A percentile compares a stretch with the other conserved stretches of the same genome.
Conservation (phyloP, 1,140 invertebrate species). For the Zaprionus vittiger region DNA sequence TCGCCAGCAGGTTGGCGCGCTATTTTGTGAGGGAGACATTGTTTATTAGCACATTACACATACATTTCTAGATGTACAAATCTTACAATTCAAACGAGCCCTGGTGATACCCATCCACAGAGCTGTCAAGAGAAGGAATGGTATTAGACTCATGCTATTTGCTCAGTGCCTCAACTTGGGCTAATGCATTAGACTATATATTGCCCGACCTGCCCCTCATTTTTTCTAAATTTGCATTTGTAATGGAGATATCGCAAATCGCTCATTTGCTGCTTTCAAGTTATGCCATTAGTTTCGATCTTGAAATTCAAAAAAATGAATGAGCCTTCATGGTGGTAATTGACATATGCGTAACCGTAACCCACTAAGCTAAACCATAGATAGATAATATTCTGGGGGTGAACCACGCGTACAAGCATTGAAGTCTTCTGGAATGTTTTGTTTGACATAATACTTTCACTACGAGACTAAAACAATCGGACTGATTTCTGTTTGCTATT, state of each 20-base stretch:
- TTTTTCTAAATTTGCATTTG: constrained; percentile 55
- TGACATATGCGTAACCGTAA: constrained; percentile 32
- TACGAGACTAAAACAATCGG: not conserved
- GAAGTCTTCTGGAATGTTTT: not conserved
- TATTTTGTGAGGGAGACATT: not conserved
- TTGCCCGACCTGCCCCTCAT: constrained; percentile 38
- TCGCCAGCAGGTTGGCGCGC: constrained; percentile 53
- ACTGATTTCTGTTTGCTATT: not conserved
- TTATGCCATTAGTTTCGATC: constrained; percentile 79
- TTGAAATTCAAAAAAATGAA: constrained; percentile 69
- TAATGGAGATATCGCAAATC: constrained; percentile 47
- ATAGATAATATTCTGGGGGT: constrained; percentile 13
- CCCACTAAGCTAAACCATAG: constrained; percentile 24
- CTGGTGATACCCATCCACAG: constrained; percentile 6
- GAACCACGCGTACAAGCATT: not conserved
- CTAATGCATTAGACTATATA: constrained; percentile 34
- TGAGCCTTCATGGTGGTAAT: constrained; percentile 59
- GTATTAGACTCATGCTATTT: constrained; percentile 40
- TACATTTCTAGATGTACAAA: not conserved
- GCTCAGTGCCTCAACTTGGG: constrained; percentile 29
- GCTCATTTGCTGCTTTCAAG: constrained; percentile 13
- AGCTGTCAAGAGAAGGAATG: constrained; percentile 37
- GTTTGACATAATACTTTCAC: constrained; percentile 20
- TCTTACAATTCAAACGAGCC: constrained; percentile 59
- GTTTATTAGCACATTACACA: not conserved